These are phyloP conservation scores for Drosophila kanekoi DNA, from an alignment of 2,888 invertebrate species.

Conservation along the genomic window DNA sequence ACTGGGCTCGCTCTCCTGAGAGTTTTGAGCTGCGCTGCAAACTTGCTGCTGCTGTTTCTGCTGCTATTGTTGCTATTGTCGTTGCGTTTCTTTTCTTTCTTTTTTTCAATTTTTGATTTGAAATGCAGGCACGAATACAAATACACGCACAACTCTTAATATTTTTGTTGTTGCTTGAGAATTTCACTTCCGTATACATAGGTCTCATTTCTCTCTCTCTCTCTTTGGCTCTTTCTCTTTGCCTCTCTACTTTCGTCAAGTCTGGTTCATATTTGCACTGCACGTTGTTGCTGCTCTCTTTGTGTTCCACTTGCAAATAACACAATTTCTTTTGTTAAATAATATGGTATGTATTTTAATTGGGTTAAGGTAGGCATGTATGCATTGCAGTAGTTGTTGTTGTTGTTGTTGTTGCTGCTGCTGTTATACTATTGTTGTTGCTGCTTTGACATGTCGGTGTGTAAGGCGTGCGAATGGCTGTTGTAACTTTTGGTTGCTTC, in stretches of 20 bases:
- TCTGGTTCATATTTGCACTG: constrained; percentile 62
- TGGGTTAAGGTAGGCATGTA: constrained; percentile 83
- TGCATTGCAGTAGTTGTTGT: constrained; percentile 36
- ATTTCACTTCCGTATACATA: constrained; percentile 79
- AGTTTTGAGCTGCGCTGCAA: constrained; percentile 48
- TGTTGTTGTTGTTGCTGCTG: constrained; percentile 10
- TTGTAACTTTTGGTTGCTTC: constrained; percentile 44
- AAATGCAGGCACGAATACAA: constrained; percentile 49
- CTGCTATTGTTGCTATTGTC: constrained; percentile 16
- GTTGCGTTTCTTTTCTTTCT: constrained; percentile 36
- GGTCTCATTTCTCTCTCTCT: constrained; percentile 41
- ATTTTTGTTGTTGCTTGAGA: constrained; percentile 57
- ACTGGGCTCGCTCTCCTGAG: constrained; percentile 33
- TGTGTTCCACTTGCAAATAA: constrained; percentile 71
- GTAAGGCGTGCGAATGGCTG: constrained; percentile 36
- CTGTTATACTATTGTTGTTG: too few relatives aligned
- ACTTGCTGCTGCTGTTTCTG: constrained; percentile 35
- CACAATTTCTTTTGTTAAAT: constrained; percentile 82
- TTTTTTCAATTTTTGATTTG: constrained; percentile 46
- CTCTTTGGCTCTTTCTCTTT: constrained; percentile 19
- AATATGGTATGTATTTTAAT: constrained; percentile 78
- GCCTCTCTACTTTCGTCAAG: constrained; percentile 64
- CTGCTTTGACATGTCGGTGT: constrained; percentile 28
- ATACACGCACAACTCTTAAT: constrained; percentile 38
- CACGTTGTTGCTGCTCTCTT: constrained; percentile 49